phyloP scores from a whole-genome alignment of 2,113 vertebrate genomes.

The Pseudonaja textilis region DNA sequence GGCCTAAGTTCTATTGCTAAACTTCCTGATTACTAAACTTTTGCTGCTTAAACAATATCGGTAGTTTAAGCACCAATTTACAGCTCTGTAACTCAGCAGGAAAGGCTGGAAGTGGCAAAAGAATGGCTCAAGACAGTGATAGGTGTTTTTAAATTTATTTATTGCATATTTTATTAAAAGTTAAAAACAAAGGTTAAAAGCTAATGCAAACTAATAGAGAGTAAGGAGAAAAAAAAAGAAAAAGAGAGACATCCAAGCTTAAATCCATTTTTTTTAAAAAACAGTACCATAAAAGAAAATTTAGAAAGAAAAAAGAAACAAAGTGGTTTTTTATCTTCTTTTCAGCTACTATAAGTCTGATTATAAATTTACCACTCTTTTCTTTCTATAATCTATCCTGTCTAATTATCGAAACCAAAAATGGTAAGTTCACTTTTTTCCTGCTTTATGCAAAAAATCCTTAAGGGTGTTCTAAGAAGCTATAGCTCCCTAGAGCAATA shows the following conservation, averaged over 20 bases:
- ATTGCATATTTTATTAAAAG: neutral
- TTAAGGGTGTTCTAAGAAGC: neutral
- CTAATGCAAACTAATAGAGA: neutral
- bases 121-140: neutral
- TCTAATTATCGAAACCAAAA: neutral
- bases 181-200: neutral
- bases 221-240: neutral
- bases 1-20: neutral
- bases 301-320: neutral
- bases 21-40: neutral
- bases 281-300: neutral
- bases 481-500: neutral
- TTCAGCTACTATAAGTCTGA: neutral
- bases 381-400: neutral
- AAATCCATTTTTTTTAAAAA: neutral
- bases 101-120: neutral
- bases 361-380: neutral
- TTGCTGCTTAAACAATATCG: neutral
- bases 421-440: neutral
- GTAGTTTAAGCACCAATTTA: neutral
- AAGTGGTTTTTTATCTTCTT: neutral
- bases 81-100: neutral
- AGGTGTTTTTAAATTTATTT: neutral
- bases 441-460: neutral
- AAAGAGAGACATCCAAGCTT: neutral